Base-by-base conservation (phyloP, 2,888 invertebrate genomes). In the Phaonia tiefii region DNA sequence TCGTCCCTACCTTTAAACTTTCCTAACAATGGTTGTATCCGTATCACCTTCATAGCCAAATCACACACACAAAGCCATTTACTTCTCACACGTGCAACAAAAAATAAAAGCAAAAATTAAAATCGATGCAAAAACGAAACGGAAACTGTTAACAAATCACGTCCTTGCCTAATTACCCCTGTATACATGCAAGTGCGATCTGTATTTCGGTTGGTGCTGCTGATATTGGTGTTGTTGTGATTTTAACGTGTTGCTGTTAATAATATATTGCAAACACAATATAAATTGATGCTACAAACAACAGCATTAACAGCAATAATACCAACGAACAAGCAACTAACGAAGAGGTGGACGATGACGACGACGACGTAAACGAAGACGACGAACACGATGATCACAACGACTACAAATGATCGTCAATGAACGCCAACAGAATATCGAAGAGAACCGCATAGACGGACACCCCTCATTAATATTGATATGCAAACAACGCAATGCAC, bases 151-250 rank as follows among this genome's bases (percentile, higher is more conserved):
- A 80, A 80, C 70, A 80, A 74, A 80, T 77, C 80, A 77, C 80
- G 80, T 80, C 80, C 80, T 80, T 80, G 80, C 74, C 80, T 80
- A 80, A 80, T 80, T 80, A 80, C 77, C 80, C n/a, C 77, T 58
- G 66, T 77, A 74, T 13, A 17, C 39, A 77, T 60, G 66, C 77
- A 73, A 80, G 74, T 77, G 77, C 31, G 67, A 77, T 65, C 60
- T 31, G 37, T 2, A 37, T 15, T 39, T 39, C 1, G 3, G 1
- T 60, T 39, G 1, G n/a, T 49, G n/a, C 37, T 37, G 17, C 11
- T 25, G 54, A 22, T 54, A 25, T 58, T 58, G 31, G n/a, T 58
- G 58, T n/a, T 26, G 11, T 39, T 39, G 31, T 31, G 20, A 39
- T 60, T 60, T 80, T 80, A 80, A 80, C 80, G 80, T 80, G 80